Percentiles rank a stretch among this genome's conserved stretches.
phyloP scores from a whole-genome alignment of 2,888 invertebrate genomes.

The Mayetiola destructor region DNA sequence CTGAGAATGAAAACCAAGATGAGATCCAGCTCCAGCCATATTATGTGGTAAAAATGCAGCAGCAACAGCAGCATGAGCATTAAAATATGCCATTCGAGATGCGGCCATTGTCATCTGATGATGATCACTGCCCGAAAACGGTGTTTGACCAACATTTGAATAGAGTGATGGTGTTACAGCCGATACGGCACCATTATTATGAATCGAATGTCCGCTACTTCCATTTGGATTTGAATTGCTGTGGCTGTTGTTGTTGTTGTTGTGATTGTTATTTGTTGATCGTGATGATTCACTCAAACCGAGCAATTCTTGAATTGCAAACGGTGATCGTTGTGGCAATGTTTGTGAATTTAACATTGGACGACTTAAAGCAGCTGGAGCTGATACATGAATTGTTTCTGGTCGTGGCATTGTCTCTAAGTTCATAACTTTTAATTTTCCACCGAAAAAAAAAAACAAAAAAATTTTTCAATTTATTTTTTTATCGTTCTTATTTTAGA shows the following conservation, averaged over 20 bases:
- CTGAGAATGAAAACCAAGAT: constrained; percentile 33
- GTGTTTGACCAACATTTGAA: constrained; percentile 23
- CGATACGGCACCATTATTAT: constrained; percentile 17
- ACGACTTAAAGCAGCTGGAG: constrained; percentile 16
- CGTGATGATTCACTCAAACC: constrained; percentile 26
- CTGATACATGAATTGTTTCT: constrained; percentile 18
- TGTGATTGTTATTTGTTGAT: constrained; percentile 14
- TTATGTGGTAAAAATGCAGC: constrained; percentile 71
- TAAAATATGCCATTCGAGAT: constrained; percentile 77
- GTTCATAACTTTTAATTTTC: constrained; percentile 18
- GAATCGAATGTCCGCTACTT: background rate
- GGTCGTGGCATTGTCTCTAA: constrained; percentile 20
- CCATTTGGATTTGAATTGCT: background rate
- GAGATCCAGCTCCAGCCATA: constrained; percentile 39
- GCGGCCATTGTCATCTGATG: constrained; percentile 39
- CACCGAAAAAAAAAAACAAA: background rate
- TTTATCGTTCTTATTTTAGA: background rate
- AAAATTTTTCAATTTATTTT: background rate
- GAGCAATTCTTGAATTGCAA: constrained; percentile 35
- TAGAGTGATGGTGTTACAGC: constrained; percentile 22
- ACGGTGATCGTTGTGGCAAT: constrained; percentile 36
- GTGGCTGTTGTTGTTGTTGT: constrained; percentile 16
- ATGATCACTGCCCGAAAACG: constrained; percentile 26
- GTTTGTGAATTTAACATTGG: constrained; percentile 18
- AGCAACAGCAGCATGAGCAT: constrained; percentile 82